Conservation (phyloP, 2,888 invertebrate genomes). For the Autographa pulchrina region DNA sequence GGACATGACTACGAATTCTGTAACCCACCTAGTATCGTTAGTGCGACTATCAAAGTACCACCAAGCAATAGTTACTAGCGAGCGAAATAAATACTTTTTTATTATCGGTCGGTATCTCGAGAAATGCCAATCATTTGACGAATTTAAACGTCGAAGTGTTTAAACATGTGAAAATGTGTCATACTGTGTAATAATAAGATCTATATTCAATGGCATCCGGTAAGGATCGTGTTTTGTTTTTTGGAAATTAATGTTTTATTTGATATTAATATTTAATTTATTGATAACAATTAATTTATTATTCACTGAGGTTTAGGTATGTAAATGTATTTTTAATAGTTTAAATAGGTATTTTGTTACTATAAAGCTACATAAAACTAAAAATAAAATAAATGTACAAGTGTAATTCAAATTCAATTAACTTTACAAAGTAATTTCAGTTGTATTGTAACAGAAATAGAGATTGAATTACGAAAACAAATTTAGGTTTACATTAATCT, state of each 20-base stretch:
- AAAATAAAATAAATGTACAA: neutral
- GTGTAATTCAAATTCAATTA: neutral
- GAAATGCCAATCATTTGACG: constrained; percentile 32
- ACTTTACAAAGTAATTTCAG: neutral
- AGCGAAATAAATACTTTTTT: constrained; percentile 41
- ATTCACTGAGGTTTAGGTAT: neutral
- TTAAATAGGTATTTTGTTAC: neutral
- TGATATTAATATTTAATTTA: neutral
- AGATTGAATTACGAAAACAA: neutral
- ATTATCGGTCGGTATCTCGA: constrained; percentile 22
- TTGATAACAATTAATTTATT: neutral
- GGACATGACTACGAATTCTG: constrained; percentile 55
- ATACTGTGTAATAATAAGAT: constrained; percentile 67
- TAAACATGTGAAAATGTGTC: constrained; percentile 56
- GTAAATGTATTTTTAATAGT: too few species aligned
- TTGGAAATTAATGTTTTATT: neutral
- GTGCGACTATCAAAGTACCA: constrained; percentile 63
- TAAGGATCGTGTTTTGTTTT: constrained; percentile 54
- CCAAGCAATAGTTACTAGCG: constrained; percentile 59
- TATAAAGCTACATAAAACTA: neutral
- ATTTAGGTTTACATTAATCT: constrained; percentile 18
- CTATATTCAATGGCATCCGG: constrained; percentile 73
- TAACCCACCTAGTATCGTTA: constrained; percentile 63
- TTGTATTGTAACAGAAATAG: constrained; percentile 6
- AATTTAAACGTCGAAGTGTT: constrained; percentile 42